These are phyloP conservation scores for Patella pellucida DNA, from an alignment of 2,888 invertebrate species.

Conservation along the genomic window DNA sequence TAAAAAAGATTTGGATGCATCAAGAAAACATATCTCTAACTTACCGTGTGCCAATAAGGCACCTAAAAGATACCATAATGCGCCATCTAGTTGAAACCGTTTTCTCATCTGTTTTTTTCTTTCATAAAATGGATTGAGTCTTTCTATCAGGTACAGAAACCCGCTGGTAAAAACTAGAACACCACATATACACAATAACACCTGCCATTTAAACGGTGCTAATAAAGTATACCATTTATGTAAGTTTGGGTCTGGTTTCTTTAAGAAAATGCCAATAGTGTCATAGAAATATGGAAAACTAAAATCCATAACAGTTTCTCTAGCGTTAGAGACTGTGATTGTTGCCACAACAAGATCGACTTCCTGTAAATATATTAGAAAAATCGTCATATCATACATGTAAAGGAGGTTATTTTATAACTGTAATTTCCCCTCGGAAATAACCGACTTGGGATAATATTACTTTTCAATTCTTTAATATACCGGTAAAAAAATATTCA, in stretches of 20 bases:
- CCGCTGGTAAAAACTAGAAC: conserved; percentile 11
- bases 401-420: too few species aligned
- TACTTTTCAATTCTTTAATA: too few species aligned
- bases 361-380: background rate
- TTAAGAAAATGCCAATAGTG: background rate
- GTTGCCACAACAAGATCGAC: background rate
- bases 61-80: conserved; percentile 1
- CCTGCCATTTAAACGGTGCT: conserved; percentile 11
- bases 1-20: too few species aligned
- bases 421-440: too few species aligned
- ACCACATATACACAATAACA: conserved; percentile 9
- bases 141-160: conserved; percentile 6
- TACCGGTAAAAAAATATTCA: too few species aligned
- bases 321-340: background rate
- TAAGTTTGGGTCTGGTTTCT: background rate
- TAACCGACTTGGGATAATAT: too few species aligned
- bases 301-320: background rate
- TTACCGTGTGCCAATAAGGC: background rate
- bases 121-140: background rate
- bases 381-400: too few species aligned
- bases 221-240: conserved; percentile 14
- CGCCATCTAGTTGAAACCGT: background rate
- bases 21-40: background rate
- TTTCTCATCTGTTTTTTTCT: background rate
- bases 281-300: conserved; percentile 6